Conservation (phyloP, 1,140 invertebrate genomes). For the Zaprionus tsacasi region DNA sequence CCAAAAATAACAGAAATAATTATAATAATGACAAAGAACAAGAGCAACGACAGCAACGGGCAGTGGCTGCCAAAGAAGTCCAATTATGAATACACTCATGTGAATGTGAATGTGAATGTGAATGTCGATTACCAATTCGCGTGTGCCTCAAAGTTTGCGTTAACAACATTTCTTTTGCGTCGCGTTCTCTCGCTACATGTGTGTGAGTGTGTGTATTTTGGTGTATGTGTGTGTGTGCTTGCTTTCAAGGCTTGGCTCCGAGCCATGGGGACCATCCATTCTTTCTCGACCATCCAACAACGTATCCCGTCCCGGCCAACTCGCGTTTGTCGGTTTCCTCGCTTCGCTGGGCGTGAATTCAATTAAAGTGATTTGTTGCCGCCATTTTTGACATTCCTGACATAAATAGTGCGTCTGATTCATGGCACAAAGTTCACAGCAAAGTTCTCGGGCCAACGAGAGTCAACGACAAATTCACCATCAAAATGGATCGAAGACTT, state of each 20-base stretch:
- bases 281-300: background rate
- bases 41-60: background rate
- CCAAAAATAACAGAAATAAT: slow-evolving; percentile 56
- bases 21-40: slow-evolving; percentile 64
- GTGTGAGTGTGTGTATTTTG: slow-evolving; percentile 16
- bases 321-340: slow-evolving; percentile 43
- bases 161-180: slow-evolving; percentile 48
- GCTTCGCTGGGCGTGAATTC: slow-evolving; percentile 70
- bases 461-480: slow-evolving; percentile 15
- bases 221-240: slow-evolving; percentile 24
- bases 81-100: slow-evolving; percentile 32
- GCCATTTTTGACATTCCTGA: slow-evolving; percentile 72
- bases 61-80: background rate
- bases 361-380: slow-evolving; percentile 79
- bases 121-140: slow-evolving; percentile 64
- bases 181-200: slow-evolving; percentile 9
- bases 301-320: slow-evolving; percentile 24
- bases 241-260: slow-evolving; percentile 6
- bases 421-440: slow-evolving; percentile 41
- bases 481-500: slow-evolving; percentile 8
- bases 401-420: slow-evolving; percentile 68
- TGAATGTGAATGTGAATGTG: slow-evolving; percentile 18
- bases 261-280: slow-evolving; percentile 25
- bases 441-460: slow-evolving; percentile 30
- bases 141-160: slow-evolving; percentile 49